These are phyloP conservation scores for Muntiacus reevesi DNA, from an alignment of 2,113 vertebrate genomes.

Conservation along the genomic window DNA sequence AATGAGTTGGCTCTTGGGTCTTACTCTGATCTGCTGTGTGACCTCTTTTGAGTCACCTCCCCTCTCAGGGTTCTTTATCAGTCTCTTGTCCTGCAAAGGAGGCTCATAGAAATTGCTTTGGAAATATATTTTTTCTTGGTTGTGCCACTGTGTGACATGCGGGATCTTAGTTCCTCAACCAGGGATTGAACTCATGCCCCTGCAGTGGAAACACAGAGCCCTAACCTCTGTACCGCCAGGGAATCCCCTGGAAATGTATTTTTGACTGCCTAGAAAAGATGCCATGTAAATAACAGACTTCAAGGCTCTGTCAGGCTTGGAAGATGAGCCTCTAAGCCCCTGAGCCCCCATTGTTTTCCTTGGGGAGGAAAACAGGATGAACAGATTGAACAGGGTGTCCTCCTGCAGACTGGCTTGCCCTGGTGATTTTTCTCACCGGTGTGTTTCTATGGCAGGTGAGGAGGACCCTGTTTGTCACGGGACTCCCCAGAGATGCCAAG, in stretches of 20 bases:
- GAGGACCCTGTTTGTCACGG: constrained; percentile 89
- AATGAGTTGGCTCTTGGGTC: neutral
- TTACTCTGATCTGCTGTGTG: neutral
- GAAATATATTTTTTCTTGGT: neutral
- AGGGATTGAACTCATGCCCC: neutral
- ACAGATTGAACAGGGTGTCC: neutral
- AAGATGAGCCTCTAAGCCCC: too few relatives aligned
- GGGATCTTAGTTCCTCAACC: neutral
- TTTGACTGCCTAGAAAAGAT: neutral
- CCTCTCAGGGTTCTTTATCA: neutral
- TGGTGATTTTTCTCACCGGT: neutral
- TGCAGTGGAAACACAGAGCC: neutral
- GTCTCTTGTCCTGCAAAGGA: neutral
- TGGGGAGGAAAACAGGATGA: neutral
- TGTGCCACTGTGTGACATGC: neutral
- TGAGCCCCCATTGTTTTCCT: neutral
- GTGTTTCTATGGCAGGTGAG: constrained; percentile 81
- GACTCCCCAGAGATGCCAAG: constrained; percentile 84
- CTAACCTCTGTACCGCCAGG: neutral
- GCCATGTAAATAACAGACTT: neutral
- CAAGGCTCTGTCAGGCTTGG: neutral
- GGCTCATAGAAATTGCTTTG: neutral
- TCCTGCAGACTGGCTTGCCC: neutral
- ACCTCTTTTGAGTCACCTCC: neutral
- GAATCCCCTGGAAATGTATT: neutral